phyloP scores from a whole-genome alignment of 2,888 invertebrate species.

The Amaurobius ferox region DNA sequence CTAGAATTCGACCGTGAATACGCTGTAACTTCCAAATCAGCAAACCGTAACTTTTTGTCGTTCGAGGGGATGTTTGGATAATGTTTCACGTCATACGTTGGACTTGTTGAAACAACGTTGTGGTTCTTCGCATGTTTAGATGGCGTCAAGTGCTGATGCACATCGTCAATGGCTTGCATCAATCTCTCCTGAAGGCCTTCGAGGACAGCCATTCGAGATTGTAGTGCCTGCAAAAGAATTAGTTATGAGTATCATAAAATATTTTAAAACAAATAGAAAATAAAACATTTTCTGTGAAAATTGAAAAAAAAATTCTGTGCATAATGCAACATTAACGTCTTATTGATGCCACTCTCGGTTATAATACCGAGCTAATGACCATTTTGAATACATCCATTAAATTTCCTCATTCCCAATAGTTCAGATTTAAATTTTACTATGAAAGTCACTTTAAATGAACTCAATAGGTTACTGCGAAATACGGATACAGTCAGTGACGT shows the following conservation, averaged over 20 bases:
- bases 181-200: constrained; percentile 63
- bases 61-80: neutral
- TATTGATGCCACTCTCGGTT: too few species aligned
- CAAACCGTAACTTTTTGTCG: constrained; percentile 31
- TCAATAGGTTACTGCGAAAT: too few species aligned
- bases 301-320: too few species aligned
- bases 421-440: too few species aligned
- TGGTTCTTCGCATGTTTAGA: constrained; percentile 21
- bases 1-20: neutral
- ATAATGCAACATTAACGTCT: too few species aligned
- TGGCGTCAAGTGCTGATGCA: constrained; percentile 49
- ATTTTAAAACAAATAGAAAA: neutral
- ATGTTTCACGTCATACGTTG: neutral
- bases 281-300: too few species aligned
- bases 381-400: too few species aligned
- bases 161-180: constrained; percentile 63
- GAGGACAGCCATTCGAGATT: constrained; percentile 66
- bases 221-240: constrained; percentile 53
- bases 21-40: neutral
- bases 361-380: too few species aligned
- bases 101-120: neutral
- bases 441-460: too few species aligned
- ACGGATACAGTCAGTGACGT: too few species aligned
- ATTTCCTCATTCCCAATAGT: too few species aligned
- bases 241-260: too few species aligned